phyloP scores from a whole-genome alignment of 2,113 vertebrate genomes.

The Heptranchias perlo region DNA sequence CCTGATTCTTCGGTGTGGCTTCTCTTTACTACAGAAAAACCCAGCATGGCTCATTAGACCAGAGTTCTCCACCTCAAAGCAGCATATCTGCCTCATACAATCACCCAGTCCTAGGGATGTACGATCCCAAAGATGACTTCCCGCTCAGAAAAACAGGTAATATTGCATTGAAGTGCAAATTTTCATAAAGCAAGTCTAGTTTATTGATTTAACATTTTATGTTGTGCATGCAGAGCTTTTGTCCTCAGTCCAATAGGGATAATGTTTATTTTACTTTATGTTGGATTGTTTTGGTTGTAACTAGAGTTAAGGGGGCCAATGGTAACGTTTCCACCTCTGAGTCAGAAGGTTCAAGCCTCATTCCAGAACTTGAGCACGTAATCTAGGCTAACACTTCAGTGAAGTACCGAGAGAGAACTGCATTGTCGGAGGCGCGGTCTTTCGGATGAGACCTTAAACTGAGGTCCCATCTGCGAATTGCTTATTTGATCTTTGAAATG shows the following conservation, averaged over 20 bases:
- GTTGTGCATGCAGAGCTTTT: neutral
- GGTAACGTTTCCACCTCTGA: neutral
- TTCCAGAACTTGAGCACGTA: neutral
- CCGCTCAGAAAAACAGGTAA: constrained; percentile 94
- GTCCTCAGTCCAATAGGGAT: neutral
- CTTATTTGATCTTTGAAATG: neutral
- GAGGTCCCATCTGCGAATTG: neutral
- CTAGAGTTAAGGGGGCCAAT: neutral
- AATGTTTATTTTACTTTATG: neutral
- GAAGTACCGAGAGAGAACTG: neutral
- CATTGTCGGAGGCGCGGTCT: neutral
- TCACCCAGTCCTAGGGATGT: constrained; percentile 85
- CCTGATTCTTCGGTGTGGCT: constrained; percentile 29
- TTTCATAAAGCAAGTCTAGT: constrained; percentile 4
- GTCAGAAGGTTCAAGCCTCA: neutral
- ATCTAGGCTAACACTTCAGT: neutral
- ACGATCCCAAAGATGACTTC: constrained; percentile 94
- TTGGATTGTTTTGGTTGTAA: neutral
- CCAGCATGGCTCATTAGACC: constrained; percentile 94
- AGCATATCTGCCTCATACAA: constrained; percentile 77
- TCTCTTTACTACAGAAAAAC: constrained; percentile 72
- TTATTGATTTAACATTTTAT: neutral
- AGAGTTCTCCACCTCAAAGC: constrained; percentile 92
- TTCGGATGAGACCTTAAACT: neutral
- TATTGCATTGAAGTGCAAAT: neutral